Evolutionary conservation across 1,140 invertebrate genomes (phyloP).

Genomic region (Calephelis nemesis): DNA sequence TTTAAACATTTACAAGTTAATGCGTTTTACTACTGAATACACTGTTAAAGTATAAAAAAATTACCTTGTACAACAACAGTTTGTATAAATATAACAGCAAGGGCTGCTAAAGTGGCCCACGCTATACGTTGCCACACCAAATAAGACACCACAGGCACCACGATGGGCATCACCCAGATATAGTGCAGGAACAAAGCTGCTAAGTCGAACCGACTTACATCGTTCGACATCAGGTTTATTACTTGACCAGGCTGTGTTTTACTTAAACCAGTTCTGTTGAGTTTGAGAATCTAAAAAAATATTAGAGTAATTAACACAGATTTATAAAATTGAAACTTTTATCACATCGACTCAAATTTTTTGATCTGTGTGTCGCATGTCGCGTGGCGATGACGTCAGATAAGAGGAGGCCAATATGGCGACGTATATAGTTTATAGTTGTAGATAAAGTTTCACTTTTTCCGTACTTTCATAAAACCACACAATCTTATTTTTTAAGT

Average conservation of each 20-base stretch:
- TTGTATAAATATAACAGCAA: slow-evolving; percentile 82
- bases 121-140: slow-evolving; percentile 82
- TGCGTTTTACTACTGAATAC: too few relatives aligned
- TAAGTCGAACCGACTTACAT: slow-evolving; percentile 84
- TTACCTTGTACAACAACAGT: slow-evolving; percentile 84
- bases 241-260: slow-evolving; percentile 91
- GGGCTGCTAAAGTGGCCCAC: slow-evolving; percentile 81
- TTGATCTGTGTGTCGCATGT: too few relatives aligned
- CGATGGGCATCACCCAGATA: slow-evolving; percentile 87
- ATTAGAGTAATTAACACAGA: neutral
- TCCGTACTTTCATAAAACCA: too few relatives aligned
- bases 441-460: too few relatives aligned
- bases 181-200: slow-evolving; percentile 80
- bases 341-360: too few relatives aligned
- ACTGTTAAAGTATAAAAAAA: neutral
- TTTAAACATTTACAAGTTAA: too few relatives aligned
- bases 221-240: slow-evolving; percentile 93
- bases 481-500: too few relatives aligned
- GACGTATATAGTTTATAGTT: too few relatives aligned
- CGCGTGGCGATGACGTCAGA: too few relatives aligned
- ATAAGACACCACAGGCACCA: slow-evolving; percentile 81
- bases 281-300: slow-evolving; percentile 73
- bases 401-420: too few relatives aligned
- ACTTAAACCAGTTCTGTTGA: slow-evolving; percentile 82
- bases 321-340: too few relatives aligned